Conservation (phyloP, 2,113 vertebrate genomes). For the Copsychus sechellarum region DNA sequence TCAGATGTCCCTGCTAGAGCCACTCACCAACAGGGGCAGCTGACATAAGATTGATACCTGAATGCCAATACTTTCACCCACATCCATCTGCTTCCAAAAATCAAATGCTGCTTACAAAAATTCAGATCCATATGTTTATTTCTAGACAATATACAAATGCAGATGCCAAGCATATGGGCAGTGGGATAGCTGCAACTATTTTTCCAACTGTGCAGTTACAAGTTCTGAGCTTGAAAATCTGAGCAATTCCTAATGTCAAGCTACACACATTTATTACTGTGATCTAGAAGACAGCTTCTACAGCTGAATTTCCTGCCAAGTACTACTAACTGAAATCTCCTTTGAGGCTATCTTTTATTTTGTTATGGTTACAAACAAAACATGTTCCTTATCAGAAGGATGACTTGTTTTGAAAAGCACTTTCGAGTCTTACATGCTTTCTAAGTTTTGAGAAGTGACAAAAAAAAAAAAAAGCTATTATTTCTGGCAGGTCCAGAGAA, state of each 20-base stretch:
- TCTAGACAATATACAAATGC: constrained; percentile 56
- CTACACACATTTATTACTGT: neutral
- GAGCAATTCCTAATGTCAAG: constrained; percentile 46
- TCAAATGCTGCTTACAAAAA: constrained; percentile 40
- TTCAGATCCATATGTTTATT: constrained; percentile 51
- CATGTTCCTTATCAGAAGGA: neutral
- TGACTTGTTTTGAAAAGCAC: neutral
- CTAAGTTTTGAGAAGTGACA: neutral
- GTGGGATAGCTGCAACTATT: constrained; percentile 54
- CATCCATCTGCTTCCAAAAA: constrained; percentile 55
- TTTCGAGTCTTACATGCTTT: neutral
- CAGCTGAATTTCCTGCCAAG: constrained; percentile 23
- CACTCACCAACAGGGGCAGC: neutral
- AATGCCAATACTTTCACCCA: constrained; percentile 21
- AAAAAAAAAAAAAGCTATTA: neutral
- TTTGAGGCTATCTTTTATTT: neutral
- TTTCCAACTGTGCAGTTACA: constrained; percentile 46
- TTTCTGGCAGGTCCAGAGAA: neutral
- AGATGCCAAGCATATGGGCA: constrained; percentile 60
- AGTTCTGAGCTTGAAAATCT: constrained; percentile 37
- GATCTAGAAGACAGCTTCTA: constrained; percentile 25
- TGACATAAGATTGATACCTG: neutral
- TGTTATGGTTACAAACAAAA: constrained; percentile 13
- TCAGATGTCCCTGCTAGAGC: neutral
- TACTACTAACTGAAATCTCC: constrained; percentile 12